A percentile compares a stretch with the other conserved stretches of the same genome.
Evolutionary conservation across 2,113 vertebrate species (phyloP).

Genomic region (Anolis sagrei): DNA sequence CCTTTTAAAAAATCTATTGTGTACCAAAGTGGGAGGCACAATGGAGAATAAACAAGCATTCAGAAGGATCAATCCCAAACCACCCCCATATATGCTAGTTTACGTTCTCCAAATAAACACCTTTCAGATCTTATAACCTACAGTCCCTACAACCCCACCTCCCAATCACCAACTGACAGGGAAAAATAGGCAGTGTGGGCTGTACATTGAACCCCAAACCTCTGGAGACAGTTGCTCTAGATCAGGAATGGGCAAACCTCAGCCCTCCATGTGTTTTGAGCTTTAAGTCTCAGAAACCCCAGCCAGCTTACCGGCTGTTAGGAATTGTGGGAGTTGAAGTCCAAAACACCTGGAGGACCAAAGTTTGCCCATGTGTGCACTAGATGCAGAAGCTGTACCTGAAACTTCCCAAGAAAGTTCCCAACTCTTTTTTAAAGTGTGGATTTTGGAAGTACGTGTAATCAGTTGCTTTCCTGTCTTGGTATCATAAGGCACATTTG

Average conservation of each 20-base stretch:
- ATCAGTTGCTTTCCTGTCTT: conserved; percentile 64
- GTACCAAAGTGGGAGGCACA: too few species aligned
- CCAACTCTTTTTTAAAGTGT: conserved; percentile 27
- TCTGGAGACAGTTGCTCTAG: neutral
- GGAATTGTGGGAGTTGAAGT: too few species aligned
- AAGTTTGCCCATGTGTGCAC: too few species aligned
- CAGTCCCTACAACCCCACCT: neutral
- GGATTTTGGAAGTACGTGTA: conserved; percentile 48
- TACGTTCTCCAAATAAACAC: neutral
- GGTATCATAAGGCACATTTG: conserved; percentile 72
- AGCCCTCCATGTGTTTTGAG: too few species aligned
- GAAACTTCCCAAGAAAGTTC: neutral
- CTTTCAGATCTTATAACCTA: neutral
- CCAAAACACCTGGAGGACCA: too few species aligned
- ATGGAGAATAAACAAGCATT: too few species aligned
- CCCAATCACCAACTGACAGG: neutral
- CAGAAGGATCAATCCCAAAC: too few species aligned
- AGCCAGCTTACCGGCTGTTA: too few species aligned
- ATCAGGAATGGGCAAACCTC: too few species aligned
- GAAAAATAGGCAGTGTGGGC: neutral
- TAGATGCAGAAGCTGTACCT: neutral
- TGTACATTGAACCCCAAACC: neutral
- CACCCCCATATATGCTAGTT: neutral
- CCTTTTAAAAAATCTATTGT: too few species aligned
- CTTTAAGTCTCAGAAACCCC: too few species aligned